phyloP scores from a whole-genome alignment of 2,888 invertebrate species.

The Drosophila prostipennis region DNA sequence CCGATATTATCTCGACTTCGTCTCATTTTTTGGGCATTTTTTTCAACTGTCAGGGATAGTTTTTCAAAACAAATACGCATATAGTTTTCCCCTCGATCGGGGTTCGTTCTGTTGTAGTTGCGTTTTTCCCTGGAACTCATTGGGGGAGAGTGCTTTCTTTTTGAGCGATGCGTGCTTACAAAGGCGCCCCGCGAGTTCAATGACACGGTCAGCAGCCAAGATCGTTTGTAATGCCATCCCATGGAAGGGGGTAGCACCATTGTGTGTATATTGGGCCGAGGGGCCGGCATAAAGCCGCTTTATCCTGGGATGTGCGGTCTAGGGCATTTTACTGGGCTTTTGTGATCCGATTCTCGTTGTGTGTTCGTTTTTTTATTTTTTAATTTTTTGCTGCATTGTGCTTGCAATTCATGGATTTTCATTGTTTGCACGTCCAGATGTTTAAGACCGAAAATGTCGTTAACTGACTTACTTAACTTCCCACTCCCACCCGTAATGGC shows the following conservation, averaged over 20 bases:
- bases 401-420: slow-evolving; percentile 21
- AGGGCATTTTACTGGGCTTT: slow-evolving; percentile 35
- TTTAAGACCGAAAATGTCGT: slow-evolving; percentile 37
- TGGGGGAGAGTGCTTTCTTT: slow-evolving; percentile 42
- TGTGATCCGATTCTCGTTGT: slow-evolving; percentile 21
- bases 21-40: slow-evolving; percentile 29
- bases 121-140: slow-evolving; percentile 35
- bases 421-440: slow-evolving; percentile 35
- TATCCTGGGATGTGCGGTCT: slow-evolving; percentile 40
- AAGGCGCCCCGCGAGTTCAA: slow-evolving; percentile 41
- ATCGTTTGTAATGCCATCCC: slow-evolving; percentile 20
- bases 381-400: slow-evolving; percentile 20
- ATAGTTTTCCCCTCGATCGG: slow-evolving; percentile 24
- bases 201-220: slow-evolving; percentile 40
- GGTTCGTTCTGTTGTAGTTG: slow-evolving; percentile 31
- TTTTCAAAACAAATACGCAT: slow-evolving; percentile 29
- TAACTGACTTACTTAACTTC: slow-evolving; percentile 27
- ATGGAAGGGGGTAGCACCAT: slow-evolving; percentile 14
- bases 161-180: slow-evolving; percentile 28
- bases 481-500: slow-evolving; percentile 15
- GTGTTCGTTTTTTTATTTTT: too few species aligned
- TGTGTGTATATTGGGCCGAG: slow-evolving; percentile 8
- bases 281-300: slow-evolving; percentile 21
- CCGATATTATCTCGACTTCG: slow-evolving; percentile 27
- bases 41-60: slow-evolving; percentile 25